phyloP scores from a whole-genome alignment of 2,113 vertebrate genomes.

The Pseudorhombus dupliciocellatus region DNA sequence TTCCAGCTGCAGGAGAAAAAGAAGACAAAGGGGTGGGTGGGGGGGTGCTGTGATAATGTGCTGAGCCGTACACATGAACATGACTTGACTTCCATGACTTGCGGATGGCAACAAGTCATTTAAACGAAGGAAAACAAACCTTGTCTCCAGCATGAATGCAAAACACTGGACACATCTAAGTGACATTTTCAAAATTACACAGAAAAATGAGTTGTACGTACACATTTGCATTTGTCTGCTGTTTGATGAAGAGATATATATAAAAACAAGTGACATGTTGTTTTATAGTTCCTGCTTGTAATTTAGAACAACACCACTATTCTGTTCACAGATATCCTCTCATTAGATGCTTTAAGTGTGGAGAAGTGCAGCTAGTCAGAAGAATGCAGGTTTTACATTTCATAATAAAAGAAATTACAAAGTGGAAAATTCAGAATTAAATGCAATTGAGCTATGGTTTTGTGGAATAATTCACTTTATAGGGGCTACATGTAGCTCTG shows the following conservation, averaged over 20 bases:
- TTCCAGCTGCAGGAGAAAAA: constrained; percentile 26
- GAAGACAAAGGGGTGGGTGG: constrained; percentile 9
- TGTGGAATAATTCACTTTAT: too few species aligned
- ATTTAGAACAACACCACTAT: constrained; percentile 23
- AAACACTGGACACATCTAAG: neutral
- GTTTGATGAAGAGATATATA: constrained; percentile 1
- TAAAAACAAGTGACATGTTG: too few species aligned
- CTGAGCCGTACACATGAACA: neutral
- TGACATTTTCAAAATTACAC: too few species aligned
- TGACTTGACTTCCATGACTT: constrained; percentile 1
- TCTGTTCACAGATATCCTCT: neutral
- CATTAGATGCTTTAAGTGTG: neutral
- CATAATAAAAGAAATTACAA: neutral
- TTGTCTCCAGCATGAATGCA: neutral
- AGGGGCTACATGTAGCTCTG: too few species aligned
- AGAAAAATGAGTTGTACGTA: neutral
- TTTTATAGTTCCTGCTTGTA: constrained; percentile 26
- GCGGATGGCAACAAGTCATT: neutral
- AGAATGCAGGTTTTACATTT: neutral
- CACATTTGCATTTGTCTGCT: neutral
- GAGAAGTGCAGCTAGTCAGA: neutral
- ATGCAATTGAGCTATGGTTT: too few species aligned
- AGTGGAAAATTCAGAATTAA: neutral
- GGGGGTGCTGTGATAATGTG: constrained; percentile 2
- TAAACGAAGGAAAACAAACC: neutral